Evolutionary conservation across 2,113 vertebrate species (phyloP), one percentile per base, ranked within the genome.

Genomic region (Penelope pileata): DNA sequence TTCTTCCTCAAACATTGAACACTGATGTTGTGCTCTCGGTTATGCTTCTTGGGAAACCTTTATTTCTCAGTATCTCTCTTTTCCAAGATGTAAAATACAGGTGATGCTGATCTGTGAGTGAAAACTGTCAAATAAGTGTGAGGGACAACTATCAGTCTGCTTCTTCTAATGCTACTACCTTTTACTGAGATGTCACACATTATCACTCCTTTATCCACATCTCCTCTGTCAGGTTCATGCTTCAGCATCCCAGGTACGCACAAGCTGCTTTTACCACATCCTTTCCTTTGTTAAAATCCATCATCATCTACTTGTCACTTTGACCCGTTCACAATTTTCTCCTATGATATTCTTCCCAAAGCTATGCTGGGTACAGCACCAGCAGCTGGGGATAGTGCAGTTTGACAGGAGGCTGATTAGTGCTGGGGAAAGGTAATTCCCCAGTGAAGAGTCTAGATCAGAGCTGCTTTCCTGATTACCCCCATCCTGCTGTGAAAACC

Each of bases 401-500:
- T 66, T 73, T 0, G 2, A 77, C 29, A 7, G 43, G 18, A 89
- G 58, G 78, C 32, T 85, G 67, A 80, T 59, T 80, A 73, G 30
- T 11, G 26, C 47, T 27, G 60, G 32, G 38, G 45, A 58, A 42
- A 70, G 29, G 26, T 63, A 73, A 92, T 80, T 89, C 50, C 58
- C 26, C 42, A 43, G 53, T 15, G 16, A 95, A 67, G 17, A 48
- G 42, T 53, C 38, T 42, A 81, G 59, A 50, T 67, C 38, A 13
- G 10, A 40, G 43, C 19, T 74, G 26, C 38, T 66, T 62, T 58
- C 67, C 34, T 51, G 54, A 59, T 83, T 83, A 87, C 78, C 38
- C 78, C 0, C 1, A 73, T 32, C n/a, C 4, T 18, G 66, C 36
- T 74, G 47, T 0, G 0, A 73, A 62, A 15, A 38, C 15, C 24